phyloP scores from a whole-genome alignment of 2,113 vertebrate species.

The Corvus cornix region DNA sequence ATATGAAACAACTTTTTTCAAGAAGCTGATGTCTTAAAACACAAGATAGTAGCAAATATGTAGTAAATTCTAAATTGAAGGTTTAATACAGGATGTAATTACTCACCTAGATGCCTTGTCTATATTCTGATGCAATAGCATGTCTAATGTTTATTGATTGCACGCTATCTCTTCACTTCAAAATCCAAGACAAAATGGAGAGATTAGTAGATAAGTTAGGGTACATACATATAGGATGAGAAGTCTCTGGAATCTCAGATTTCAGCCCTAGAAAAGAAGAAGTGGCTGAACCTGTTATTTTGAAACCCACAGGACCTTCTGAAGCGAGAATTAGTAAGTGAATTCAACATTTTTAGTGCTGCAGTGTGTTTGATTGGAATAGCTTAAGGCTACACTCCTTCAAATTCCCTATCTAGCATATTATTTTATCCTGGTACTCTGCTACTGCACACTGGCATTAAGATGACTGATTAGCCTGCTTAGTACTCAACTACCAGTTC shows the following conservation, averaged over 20 bases:
- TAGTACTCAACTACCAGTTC: neutral
- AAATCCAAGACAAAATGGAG: neutral
- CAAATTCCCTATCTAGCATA: neutral
- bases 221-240: accelerated
- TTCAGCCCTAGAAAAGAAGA: neutral
- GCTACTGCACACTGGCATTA: neutral
- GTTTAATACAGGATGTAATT: neutral
- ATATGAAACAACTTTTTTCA: neutral
- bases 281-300: neutral
- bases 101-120: neutral
- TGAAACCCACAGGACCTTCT: neutral
- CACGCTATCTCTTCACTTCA: neutral
- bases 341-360: neutral
- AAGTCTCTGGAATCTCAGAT: neutral
- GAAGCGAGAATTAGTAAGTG: neutral
- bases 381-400: neutral
- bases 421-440: neutral
- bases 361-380: neutral
- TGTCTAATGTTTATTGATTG: neutral
- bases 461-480: neutral
- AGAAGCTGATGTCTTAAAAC: neutral
- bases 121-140: neutral
- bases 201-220: neutral
- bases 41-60: neutral
- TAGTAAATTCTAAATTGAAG: neutral